phyloP scores from a whole-genome alignment of 2,797 vertebrate species.

The Anomalospiza imberbis region DNA sequence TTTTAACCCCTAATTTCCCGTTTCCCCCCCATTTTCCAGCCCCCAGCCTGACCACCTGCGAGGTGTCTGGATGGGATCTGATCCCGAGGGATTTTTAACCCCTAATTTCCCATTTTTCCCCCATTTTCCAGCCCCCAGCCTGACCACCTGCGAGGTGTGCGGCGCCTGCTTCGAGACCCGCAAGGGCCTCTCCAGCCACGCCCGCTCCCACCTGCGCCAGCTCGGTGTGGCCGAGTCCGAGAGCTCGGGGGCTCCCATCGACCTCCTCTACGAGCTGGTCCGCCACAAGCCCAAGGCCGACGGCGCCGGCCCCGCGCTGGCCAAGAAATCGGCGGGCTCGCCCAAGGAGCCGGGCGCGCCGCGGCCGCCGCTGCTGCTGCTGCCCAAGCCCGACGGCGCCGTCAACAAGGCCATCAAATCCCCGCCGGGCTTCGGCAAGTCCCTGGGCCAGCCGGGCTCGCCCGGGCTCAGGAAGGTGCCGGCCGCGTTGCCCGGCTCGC shows the following conservation, averaged over 20 bases:
- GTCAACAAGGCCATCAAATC: slow-evolving; percentile 78
- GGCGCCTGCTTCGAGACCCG: slow-evolving; percentile 86
- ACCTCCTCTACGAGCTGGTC: slow-evolving; percentile 86
- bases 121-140: slow-evolving; percentile 1
- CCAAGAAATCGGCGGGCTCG: slow-evolving; percentile 66
- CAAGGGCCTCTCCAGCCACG: slow-evolving; percentile 88
- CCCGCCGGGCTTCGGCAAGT: slow-evolving; percentile 76
- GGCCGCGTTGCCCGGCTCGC: neutral
- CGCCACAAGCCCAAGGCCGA: slow-evolving; percentile 79
- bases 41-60: no score
- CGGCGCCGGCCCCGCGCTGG: neutral
- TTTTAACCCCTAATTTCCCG: no score
- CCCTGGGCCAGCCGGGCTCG: slow-evolving; percentile 67
- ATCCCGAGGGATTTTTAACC: no score
- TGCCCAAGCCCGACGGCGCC: slow-evolving; percentile 34
- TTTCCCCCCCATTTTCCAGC: neutral
- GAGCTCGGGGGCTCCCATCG: slow-evolving; percentile 86
- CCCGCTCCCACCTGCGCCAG: slow-evolving; percentile 89
- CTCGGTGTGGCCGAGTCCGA: slow-evolving; percentile 86
- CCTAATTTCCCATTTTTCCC: no score
- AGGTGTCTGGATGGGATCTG: no score
- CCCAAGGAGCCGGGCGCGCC: slow-evolving; percentile 53
- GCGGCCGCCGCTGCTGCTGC: slow-evolving; percentile 19
- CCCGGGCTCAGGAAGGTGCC: neutral
- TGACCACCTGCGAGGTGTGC: slow-evolving; percentile 86